Base-by-base conservation (phyloP, 2,797 vertebrate genomes). In the Euthynnus affinis region DNA sequence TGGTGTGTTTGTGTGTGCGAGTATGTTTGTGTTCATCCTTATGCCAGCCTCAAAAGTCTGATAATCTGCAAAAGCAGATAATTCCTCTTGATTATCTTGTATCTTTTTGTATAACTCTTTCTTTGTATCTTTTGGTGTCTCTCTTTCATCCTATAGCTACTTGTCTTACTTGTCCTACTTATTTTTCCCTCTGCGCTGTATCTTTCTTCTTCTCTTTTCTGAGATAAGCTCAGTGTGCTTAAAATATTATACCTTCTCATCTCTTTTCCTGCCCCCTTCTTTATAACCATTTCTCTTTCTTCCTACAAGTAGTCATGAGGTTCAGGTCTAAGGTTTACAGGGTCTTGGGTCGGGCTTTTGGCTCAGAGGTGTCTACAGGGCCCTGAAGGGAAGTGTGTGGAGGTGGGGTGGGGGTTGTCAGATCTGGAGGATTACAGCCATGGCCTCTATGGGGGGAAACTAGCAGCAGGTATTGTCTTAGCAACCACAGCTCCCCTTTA, bases 361-460 rank as follows among this genome's bases (percentile, higher is more conserved):
- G 59, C 88, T 87, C 76, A 58, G 65, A 91, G 88, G 88, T 89
- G 82, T 88, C 52, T 77, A 78, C 27, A 40, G 52, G 46, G 51
- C 71, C 51, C 40, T 40, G 51, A 46, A 52, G 61, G 14, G 61
- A 49, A 15, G 46, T 22, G 52, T 20, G 48, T 40, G 40, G n/a
- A 20, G 61, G 56, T 63, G 59, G n/a, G 57, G 17, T 46, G 29
- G 34, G 29, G 2, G 29, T 17, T 59, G 71, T 81, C 75, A 76
- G 81, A 79, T 68, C 46, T 67, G 61, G 80, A 81, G 85, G 84
- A 88, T 85, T 92, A 91, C 51, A 64, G 27, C 58, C 48, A 25
- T 81, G 84, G 63, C 76, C 78, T 83, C 80, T 71, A 22, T 82
- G 40, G 53, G 69, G 61, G 42, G 52, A 68, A 75, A 68, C 69